Base-by-base conservation (phyloP, 2,888 invertebrate species). In the Schrankia costaestrigalis region DNA sequence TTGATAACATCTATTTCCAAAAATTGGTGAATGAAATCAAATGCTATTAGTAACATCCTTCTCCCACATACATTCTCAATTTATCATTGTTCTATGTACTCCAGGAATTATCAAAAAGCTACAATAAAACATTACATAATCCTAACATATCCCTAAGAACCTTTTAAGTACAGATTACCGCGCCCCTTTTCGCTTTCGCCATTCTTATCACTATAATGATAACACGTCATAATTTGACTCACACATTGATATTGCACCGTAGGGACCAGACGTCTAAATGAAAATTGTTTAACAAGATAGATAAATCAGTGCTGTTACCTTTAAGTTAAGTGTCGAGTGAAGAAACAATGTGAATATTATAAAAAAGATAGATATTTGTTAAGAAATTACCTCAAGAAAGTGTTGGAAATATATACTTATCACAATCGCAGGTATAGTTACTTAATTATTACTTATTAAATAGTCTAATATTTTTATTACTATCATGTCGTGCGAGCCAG, bases 181-280 rank as follows among this genome's bases (percentile, higher is more conserved):
- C 51, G 30, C 46, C 45, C 41, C 50, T 44, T 32, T 40, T 51
- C 45, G 42, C 58, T 70, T 74, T 73, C 60, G 64, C 76, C 63
- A 69, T 57, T 56, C 54, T 71, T 76, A 76, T 77, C 75, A 53
- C 72, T 71, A n/a, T n/a, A 71, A 53, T 64, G 83, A 83, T 81
- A 83, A 77, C 68, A 65, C 73, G 71, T 78, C 76, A 74, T 47
- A 67, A 69, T 80, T 78, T 73, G 71, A 71, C 64, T 76, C 81
- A 80, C 59, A 80, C 75, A 72, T 73, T 75, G 71, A 69, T 70
- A 70, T 68, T 69, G 50, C 46, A 41, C 51, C 44, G 57, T 36
- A 27, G 48, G 40, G 62, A 45, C 50, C 59, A 64, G 71, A 77
- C 78, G 78, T 71, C 41, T 49, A 37, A 56, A 50, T 42, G 39